Conservation (phyloP, 2,888 invertebrate species). For the Drosophila peninsularis region DNA sequence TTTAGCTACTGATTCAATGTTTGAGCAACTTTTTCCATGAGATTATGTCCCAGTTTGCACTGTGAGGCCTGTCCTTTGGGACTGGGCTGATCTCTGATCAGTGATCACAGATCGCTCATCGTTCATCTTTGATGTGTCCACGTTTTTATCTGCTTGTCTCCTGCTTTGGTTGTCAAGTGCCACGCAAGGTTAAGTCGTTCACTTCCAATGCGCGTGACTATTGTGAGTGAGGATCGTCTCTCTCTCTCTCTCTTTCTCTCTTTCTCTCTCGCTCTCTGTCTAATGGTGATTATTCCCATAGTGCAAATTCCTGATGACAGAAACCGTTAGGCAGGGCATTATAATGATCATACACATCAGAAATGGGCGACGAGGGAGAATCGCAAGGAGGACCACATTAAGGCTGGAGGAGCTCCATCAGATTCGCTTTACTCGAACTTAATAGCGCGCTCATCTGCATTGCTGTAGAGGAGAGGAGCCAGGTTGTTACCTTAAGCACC, state of each 20-base stretch:
- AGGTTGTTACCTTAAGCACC: conserved; percentile 19
- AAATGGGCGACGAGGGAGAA: conserved; percentile 43
- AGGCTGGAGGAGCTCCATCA: conserved; percentile 27
- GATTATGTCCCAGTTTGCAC: conserved; percentile 29
- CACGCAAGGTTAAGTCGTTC: conserved; percentile 66
- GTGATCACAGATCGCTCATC: conserved; percentile 32
- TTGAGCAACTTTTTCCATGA: conserved; percentile 21
- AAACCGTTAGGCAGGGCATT: conserved; percentile 41
- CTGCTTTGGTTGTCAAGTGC: conserved; percentile 45
- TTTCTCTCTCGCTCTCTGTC: conserved; percentile 16
- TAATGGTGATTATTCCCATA: conserved; percentile 70
- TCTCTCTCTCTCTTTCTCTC: conserved; percentile 10
- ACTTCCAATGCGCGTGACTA: conserved; percentile 49
- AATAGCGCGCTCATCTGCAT: conserved; percentile 46
- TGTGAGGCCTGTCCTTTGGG: conserved; percentile 28
- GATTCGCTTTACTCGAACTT: conserved; percentile 32
- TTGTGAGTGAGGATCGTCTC: conserved; percentile 15
- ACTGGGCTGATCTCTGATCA: conserved; percentile 43
- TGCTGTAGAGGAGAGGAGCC: not conserved
- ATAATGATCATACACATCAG: conserved; percentile 52
- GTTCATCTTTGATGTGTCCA: conserved; percentile 50
- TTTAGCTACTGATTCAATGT: conserved; percentile 49
- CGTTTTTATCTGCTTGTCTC: conserved; percentile 46
- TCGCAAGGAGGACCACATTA: conserved; percentile 13
- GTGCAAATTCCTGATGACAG: conserved; percentile 35